Percentiles rank a stretch among this genome's conserved stretches.
Conservation (phyloP, 2,113 vertebrate species). For the Mastomys natalensis region DNA sequence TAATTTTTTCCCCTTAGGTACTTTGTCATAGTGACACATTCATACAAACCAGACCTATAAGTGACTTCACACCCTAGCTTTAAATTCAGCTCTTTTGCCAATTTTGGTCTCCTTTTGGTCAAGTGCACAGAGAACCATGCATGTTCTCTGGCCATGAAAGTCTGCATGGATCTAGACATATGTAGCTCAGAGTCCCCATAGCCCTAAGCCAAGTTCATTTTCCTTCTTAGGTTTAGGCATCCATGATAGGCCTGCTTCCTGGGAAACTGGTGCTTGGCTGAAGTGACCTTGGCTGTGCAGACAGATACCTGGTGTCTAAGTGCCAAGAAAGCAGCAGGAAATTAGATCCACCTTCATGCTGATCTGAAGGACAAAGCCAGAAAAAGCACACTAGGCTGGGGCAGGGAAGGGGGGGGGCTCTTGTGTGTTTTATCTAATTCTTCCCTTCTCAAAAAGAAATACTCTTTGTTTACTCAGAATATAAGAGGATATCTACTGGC, state of each 20-base stretch:
- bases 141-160: rapidly evolving
- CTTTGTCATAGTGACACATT: background rate
- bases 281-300: background rate
- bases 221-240: background rate
- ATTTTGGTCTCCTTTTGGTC: background rate
- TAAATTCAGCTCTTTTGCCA: background rate
- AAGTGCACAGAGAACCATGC: background rate
- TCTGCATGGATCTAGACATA: background rate
- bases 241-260: background rate
- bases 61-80: background rate
- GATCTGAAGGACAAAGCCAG: background rate
- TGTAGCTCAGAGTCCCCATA: background rate
- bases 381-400: background rate
- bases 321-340: background rate
- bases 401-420: background rate
- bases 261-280: background rate
- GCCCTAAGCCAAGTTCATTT: background rate
- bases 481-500: background rate
- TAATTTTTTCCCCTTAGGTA: background rate
- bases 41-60: conserved; percentile 8
- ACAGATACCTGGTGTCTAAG: background rate
- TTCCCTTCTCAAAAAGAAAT: conserved; percentile 16
- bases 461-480: background rate
- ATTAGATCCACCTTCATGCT: background rate
- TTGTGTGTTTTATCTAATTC: background rate